Evolutionary conservation across 1,140 invertebrate genomes (phyloP).

Genomic region (Apis florea): DNA sequence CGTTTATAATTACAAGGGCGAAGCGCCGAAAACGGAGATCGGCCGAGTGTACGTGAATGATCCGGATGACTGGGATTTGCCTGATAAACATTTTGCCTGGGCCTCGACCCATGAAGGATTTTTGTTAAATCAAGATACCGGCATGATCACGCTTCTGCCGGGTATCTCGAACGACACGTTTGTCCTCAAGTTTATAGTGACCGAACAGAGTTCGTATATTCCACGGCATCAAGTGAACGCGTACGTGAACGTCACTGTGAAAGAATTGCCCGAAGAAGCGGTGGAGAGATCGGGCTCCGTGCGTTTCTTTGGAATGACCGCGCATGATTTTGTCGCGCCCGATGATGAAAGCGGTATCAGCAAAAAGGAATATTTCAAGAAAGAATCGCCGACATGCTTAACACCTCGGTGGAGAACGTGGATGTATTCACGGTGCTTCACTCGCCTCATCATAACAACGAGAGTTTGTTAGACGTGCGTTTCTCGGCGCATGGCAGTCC

Average conservation of each 20-base stretch:
- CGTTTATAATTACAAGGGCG: conserved; percentile 94
- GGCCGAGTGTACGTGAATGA: conserved; percentile 95
- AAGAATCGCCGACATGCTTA: conserved; percentile 87
- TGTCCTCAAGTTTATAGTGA: conserved; percentile 86
- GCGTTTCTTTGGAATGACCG: conserved; percentile 88
- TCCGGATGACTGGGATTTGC: conserved; percentile 95
- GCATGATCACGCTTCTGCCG: conserved; percentile 91
- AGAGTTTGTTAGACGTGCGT: conserved; percentile 87
- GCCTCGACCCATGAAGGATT: conserved; percentile 83
- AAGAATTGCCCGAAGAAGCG: conserved; percentile 93
- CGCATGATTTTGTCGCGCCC: conserved; percentile 90
- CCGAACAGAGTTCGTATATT: conserved; percentile 81
- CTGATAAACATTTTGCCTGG: conserved; percentile 92
- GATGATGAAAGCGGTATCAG: conserved; percentile 84
- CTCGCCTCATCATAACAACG: conserved; percentile 83
- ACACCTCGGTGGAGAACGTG: conserved; percentile 89
- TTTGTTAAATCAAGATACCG: conserved; percentile 85
- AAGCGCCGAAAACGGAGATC: conserved; percentile 88
- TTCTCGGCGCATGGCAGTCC: conserved; percentile 96
- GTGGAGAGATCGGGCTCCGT: conserved; percentile 95
- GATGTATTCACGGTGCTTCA: conserved; percentile 95
- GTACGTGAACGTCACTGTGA: conserved; percentile 91
- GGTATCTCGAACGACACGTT: conserved; percentile 87
- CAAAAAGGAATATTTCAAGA: conserved; percentile 87
- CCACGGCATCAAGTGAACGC: conserved; percentile 86